Percentiles rank a stretch among this genome's conserved stretches.
phyloP scores from a whole-genome alignment of 2,888 invertebrate species.

The Drosophila buzzatii region DNA sequence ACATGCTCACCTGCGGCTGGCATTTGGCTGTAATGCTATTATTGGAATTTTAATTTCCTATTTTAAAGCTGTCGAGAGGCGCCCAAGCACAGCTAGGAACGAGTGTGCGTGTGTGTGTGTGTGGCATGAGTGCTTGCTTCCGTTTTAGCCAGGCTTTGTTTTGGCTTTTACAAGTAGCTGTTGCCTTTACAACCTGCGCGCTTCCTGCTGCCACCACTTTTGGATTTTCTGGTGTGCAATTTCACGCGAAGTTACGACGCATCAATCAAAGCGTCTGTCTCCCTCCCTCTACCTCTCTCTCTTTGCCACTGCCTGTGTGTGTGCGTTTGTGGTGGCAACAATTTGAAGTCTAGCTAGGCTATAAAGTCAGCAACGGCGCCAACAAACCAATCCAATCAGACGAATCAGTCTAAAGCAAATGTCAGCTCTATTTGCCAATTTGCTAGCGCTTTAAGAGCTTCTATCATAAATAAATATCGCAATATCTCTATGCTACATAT shows the following conservation, averaged over 20 bases:
- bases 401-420: conserved; percentile 8
- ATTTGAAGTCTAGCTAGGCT: conserved; percentile 13
- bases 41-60: conserved; percentile 80
- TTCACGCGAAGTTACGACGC: conserved; percentile 75
- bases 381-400: conserved; percentile 20
- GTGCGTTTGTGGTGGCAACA: conserved; percentile 25
- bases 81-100: conserved; percentile 5
- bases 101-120: conserved; percentile 5
- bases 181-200: conserved; percentile 2
- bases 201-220: conserved; percentile 3
- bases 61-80: conserved; percentile 66
- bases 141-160: conserved; percentile 49
- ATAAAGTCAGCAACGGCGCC: conserved; percentile 9
- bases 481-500: neutral
- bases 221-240: conserved; percentile 66
- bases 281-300: neutral
- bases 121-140: conserved; percentile 61
- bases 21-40: conserved; percentile 60
- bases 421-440: neutral
- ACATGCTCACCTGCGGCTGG: conserved; percentile 27
- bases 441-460: neutral
- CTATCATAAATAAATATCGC: neutral
- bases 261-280: conserved; percentile 69
- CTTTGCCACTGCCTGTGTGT: neutral
- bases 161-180: conserved; percentile 53